A percentile compares a stretch with the other conserved stretches of the same genome.
Evolutionary conservation across 2,888 invertebrate genomes (phyloP).

Genomic region (Chymomyza caudatula): DNA sequence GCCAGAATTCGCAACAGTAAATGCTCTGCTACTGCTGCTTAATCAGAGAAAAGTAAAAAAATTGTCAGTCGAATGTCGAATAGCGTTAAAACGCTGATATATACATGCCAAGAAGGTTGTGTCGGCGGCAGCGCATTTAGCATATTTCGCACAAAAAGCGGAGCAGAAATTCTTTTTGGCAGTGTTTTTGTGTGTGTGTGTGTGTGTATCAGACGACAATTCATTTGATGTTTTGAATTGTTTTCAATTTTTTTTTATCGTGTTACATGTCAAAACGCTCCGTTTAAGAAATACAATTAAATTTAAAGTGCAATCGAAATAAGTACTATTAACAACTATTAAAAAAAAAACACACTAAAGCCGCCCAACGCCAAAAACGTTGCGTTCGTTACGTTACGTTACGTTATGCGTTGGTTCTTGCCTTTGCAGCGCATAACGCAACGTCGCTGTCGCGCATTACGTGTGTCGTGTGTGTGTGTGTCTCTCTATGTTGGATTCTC

Average conservation of each 20-base stretch:
- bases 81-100: background rate
- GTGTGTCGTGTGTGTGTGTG: conserved; percentile 3
- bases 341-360: conserved; percentile 1
- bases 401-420: background rate
- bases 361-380: background rate
- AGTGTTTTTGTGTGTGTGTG: too few relatives aligned
- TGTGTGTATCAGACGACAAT: too few relatives aligned
- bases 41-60: background rate
- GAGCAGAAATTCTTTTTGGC: too few relatives aligned
- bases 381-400: background rate
- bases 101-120: background rate
- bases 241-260: too few relatives aligned
- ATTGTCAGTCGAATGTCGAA: background rate
- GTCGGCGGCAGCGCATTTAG: background rate
- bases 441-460: background rate
- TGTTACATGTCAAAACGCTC: too few relatives aligned
- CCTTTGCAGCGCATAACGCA: background rate
- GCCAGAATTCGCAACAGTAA: background rate
- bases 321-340: background rate
- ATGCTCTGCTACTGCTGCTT: background rate
- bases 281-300: too few relatives aligned
- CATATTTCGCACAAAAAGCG: conserved; percentile 7
- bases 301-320: conserved; percentile 10
- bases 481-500: conserved; percentile 3
- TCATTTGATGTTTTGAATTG: too few relatives aligned